Conservation (phyloP, 2,113 vertebrate species). For the Globicephala melas region DNA sequence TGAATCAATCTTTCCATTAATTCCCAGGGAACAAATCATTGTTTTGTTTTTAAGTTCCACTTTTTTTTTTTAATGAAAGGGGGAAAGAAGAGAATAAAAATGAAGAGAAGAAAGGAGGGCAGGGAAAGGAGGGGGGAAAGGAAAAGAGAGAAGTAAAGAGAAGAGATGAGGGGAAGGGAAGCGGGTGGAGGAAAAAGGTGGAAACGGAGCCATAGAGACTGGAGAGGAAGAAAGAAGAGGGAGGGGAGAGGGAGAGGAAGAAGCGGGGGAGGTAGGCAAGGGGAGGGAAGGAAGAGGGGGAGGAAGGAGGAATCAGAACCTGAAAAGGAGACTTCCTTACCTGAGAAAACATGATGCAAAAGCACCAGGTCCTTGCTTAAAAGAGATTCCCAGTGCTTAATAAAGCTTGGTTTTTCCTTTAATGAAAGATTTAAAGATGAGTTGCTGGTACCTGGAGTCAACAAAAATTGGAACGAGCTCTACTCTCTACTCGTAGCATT, state of each 20-base stretch:
- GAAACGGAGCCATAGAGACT: not conserved
- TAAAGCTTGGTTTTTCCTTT: not conserved
- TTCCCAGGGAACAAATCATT: not conserved
- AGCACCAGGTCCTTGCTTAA: not conserved
- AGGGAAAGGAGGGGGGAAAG: not conserved
- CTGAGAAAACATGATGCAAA: not conserved
- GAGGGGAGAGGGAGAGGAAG: rapidly evolving
- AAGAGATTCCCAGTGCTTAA: not conserved
- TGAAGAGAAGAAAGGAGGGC: not conserved
- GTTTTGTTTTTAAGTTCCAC: not conserved
- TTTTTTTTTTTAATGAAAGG: not conserved
- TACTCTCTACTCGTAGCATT: not conserved
- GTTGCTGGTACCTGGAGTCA: not conserved
- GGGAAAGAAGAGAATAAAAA: not conserved
- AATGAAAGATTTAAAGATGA: not conserved
- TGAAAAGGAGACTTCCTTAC: not conserved
- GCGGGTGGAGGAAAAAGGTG: rapidly evolving
- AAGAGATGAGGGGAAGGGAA: not conserved
- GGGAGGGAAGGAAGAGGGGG: rapidly evolving
- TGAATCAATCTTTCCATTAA: not conserved
- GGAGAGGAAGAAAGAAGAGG: not conserved
- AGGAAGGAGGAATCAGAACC: not conserved
- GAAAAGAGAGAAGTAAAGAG: not conserved
- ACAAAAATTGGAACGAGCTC: not conserved
- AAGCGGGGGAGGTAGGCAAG: rapidly evolving